Conservation (phyloP, 2,888 invertebrate species). For the Xylocampa areola region DNA sequence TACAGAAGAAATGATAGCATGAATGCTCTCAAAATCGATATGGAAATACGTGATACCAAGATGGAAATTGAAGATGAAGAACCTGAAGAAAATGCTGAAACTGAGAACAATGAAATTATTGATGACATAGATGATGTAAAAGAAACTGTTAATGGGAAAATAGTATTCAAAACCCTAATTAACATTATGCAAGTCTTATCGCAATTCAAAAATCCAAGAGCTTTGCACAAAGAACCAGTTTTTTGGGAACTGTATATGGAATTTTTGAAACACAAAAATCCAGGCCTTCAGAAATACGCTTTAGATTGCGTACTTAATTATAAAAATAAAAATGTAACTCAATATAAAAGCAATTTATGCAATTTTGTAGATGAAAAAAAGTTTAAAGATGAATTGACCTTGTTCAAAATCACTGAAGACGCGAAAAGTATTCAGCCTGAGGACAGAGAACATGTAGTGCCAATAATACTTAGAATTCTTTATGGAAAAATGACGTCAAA, state of each 20-base stretch:
- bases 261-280: conserved; percentile 94
- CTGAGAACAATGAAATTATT: conserved; percentile 74
- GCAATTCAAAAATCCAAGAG: conserved; percentile 94
- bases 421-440: conserved; percentile 91
- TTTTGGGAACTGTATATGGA: conserved; percentile 94
- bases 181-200: conserved; percentile 94
- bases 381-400: conserved; percentile 95
- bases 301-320: conserved; percentile 96
- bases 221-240: conserved; percentile 93
- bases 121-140: conserved; percentile 73
- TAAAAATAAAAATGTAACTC: conserved; percentile 93
- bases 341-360: conserved; percentile 95
- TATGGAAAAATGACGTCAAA: conserved; percentile 96
- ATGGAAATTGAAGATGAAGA: conserved; percentile 76
- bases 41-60: conserved; percentile 86
- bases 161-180: conserved; percentile 88
- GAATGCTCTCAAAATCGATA: conserved; percentile 89
- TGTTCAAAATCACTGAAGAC: conserved; percentile 94
- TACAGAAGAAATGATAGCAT: conserved; percentile 77
- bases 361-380: conserved; percentile 96
- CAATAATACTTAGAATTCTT: conserved; percentile 94
- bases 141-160: conserved; percentile 80
- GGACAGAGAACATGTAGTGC: conserved; percentile 94
- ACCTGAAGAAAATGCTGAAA: conserved; percentile 68
- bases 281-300: conserved; percentile 95